Evolutionary conservation across 2,888 invertebrate species (phyloP).

Genomic region (Tenthredo distinguenda): DNA sequence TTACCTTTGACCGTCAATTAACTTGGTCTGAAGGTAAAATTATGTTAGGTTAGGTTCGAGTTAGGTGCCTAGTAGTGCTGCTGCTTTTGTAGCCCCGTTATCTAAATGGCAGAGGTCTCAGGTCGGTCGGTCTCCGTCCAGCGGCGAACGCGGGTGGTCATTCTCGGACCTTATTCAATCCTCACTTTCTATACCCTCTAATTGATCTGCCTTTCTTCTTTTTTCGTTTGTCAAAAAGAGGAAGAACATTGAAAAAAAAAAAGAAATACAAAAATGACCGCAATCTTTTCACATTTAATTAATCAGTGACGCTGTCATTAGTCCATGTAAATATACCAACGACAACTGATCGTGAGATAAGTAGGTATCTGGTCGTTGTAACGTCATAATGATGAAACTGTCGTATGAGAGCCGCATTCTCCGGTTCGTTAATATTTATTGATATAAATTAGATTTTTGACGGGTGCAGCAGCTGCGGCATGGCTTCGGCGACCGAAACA

Average conservation of each 20-base stretch:
- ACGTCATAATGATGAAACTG: not conserved
- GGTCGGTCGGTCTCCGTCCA: not conserved
- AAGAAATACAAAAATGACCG: not conserved
- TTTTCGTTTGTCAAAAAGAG: not conserved
- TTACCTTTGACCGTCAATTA: slow-evolving; percentile 55
- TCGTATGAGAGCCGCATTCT: not conserved
- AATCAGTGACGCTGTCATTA: not conserved
- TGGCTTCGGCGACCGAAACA: not conserved
- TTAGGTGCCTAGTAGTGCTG: slow-evolving; percentile 2
- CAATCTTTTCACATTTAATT: not conserved
- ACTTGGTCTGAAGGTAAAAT: slow-evolving; percentile 21
- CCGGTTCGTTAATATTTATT: slow-evolving; percentile 5
- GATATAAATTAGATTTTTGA: slow-evolving; percentile 31
- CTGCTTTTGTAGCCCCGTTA: slow-evolving; percentile 10
- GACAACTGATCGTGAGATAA: not conserved
- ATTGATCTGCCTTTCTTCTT: not conserved
- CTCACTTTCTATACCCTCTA: not conserved
- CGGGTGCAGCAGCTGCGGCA: slow-evolving; percentile 1
- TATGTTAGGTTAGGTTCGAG: slow-evolving; percentile 21
- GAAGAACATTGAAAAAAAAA: not conserved
- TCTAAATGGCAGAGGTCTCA: slow-evolving; percentile 27
- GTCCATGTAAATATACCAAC: not conserved
- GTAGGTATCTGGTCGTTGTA: not conserved
- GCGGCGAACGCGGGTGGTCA: slow-evolving; percentile 21
- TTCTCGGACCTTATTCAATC: not conserved